A percentile compares a stretch with the other conserved stretches of the same genome.
Evolutionary conservation across 1,140 invertebrate genomes (phyloP).

Genomic region (Neodiprion lecontei): DNA sequence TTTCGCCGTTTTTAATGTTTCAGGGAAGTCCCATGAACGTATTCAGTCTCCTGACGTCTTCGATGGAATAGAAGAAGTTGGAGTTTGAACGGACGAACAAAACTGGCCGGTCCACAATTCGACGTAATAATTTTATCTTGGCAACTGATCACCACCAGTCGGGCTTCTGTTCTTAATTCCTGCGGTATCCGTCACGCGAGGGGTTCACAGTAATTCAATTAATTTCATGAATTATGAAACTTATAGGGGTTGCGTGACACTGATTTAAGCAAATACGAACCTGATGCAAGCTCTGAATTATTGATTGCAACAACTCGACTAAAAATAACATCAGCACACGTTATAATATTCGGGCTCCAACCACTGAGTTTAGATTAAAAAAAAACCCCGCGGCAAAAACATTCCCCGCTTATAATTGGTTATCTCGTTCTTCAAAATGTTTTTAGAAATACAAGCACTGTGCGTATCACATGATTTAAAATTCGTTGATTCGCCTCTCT

Average conservation of each 20-base stretch:
- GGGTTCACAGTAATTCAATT: neutral
- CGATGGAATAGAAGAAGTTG: neutral
- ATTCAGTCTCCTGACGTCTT: neutral
- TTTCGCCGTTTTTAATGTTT: too few relatives aligned
- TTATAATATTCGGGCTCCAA: too few relatives aligned
- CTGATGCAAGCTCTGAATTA: too few relatives aligned
- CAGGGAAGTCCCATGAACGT: neutral
- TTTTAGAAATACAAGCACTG: too few relatives aligned
- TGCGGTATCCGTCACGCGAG: neutral
- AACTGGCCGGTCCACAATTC: neutral
- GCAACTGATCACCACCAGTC: neutral
- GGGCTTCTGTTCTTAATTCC: neutral
- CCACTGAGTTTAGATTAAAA: too few relatives aligned
- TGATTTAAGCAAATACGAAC: neutral
- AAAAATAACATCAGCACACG: too few relatives aligned
- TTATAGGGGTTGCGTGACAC: neutral
- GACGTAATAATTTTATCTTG: neutral
- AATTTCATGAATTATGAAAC: conserved; percentile 3
- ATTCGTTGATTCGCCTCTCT: too few relatives aligned
- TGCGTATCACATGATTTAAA: too few relatives aligned
- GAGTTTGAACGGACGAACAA: neutral
- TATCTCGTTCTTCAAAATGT: too few relatives aligned
- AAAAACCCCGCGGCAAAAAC: too few relatives aligned
- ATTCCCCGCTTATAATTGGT: too few relatives aligned
- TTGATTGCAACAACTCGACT: too few relatives aligned